Percentiles rank a stretch among this genome's conserved stretches.
Evolutionary conservation across 2,888 invertebrate species (phyloP).

Genomic region (Parascotia fuliginaria): DNA sequence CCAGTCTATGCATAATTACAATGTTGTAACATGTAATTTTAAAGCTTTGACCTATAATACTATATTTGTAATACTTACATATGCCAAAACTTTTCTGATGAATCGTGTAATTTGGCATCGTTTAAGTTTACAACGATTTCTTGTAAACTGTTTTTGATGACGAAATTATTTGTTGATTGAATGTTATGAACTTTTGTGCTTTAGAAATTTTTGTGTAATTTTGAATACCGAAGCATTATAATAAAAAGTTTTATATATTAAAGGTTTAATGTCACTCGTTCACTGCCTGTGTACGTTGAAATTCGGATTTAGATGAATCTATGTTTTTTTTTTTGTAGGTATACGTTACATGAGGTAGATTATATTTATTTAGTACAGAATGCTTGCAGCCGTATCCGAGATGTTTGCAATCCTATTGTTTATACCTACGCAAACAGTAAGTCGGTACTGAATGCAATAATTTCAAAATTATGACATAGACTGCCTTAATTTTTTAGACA

Average conservation of each 20-base stretch:
- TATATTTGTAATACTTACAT: slow-evolving; percentile 18
- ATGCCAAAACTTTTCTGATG: slow-evolving; percentile 7
- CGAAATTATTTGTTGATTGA: slow-evolving; percentile 3
- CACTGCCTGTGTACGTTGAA: no score
- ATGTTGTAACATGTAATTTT: slow-evolving; percentile 24
- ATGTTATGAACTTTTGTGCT: slow-evolving; percentile 1
- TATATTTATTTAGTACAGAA: no score
- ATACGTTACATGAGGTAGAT: no score
- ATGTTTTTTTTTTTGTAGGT: no score
- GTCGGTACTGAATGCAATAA: no score
- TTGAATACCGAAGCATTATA: slow-evolving; percentile 2
- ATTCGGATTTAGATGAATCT: no score
- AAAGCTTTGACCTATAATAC: slow-evolving; percentile 19
- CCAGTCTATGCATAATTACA: slow-evolving; percentile 22
- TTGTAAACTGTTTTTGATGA: not conserved
- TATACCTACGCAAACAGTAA: no score
- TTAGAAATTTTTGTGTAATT: slow-evolving; percentile 1
- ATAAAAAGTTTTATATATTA: slow-evolving; percentile 6
- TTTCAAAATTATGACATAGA: no score
- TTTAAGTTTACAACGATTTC: slow-evolving; percentile 3
- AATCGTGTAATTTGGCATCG: slow-evolving; percentile 2
- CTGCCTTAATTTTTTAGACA: no score
- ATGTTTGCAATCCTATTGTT: no score
- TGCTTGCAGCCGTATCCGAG: no score
- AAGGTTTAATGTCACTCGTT: not conserved